Evolutionary conservation across 2,888 invertebrate genomes (phyloP).

Genomic region (Gnatocerus cornutus): DNA sequence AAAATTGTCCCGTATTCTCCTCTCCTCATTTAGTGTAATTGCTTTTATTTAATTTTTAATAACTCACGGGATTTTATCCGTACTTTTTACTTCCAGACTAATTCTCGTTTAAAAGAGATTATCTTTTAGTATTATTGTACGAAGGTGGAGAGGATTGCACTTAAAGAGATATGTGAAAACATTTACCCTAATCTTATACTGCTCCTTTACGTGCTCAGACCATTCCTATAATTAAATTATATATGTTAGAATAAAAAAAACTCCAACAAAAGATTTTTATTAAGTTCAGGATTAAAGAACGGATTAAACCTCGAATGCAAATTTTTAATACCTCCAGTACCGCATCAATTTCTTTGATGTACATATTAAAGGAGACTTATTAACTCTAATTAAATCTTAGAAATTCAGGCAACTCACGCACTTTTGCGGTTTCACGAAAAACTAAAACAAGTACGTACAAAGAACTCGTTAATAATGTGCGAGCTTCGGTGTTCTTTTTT

Average conservation of each 20-base stretch:
- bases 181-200: conserved; percentile 36
- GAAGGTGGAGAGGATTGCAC: conserved; percentile 22
- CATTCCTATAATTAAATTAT: conserved; percentile 28
- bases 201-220: conserved; percentile 28
- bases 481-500: conserved; percentile 8
- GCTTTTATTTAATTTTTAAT: conserved; percentile 39
- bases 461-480: conserved; percentile 1
- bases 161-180: conserved; percentile 39
- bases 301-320: conserved; percentile 18
- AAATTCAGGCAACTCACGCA: background rate
- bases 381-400: conserved; percentile 8
- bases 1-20: conserved; percentile 18
- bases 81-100: conserved; percentile 30
- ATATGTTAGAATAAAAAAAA: conserved; percentile 12
- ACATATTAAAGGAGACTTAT: background rate
- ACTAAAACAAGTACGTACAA: background rate
- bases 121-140: conserved; percentile 40
- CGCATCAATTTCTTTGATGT: conserved; percentile 11
- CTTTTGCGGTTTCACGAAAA: background rate
- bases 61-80: conserved; percentile 38
- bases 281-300: conserved; percentile 15
- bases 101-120: conserved; percentile 39
- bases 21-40: conserved; percentile 33
- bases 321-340: conserved; percentile 14
- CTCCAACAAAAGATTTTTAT: conserved; percentile 11